Conservation (phyloP, 2,888 invertebrate species). For the Cremastinae sp. region DNA sequence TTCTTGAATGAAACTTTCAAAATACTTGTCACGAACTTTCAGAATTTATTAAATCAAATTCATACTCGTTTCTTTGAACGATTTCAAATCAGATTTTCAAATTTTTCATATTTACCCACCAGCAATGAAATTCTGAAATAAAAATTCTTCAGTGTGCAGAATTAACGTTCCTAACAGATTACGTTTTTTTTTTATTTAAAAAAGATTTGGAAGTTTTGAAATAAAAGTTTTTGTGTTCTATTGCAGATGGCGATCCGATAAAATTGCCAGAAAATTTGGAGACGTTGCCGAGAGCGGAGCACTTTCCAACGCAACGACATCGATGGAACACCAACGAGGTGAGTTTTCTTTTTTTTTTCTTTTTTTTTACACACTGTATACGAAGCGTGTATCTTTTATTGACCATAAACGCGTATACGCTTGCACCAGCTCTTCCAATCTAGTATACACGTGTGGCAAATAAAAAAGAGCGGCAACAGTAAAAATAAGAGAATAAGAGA, state of each 20-base stretch:
- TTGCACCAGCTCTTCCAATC: conserved; percentile 47
- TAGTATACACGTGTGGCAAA: conserved; percentile 60
- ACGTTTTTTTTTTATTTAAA: no score
- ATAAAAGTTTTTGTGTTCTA: conserved; percentile 44
- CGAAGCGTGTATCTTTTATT: conserved; percentile 56
- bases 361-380: conserved; percentile 15
- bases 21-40: conserved; percentile 19
- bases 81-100: no score
- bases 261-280: conserved; percentile 97
- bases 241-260: conserved; percentile 93
- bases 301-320: conserved; percentile 96
- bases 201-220: background rate
- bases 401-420: conserved; percentile 60
- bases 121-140: no score
- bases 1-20: conserved; percentile 28
- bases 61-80: background rate
- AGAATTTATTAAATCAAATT: conserved; percentile 17
- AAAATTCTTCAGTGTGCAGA: no score
- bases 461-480: conserved; percentile 24
- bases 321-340: conserved; percentile 99
- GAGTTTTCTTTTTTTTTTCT: conserved; percentile 73
- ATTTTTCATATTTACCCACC: no score
- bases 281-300: conserved; percentile 95
- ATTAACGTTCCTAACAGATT: no score
- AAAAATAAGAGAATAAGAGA: conserved; percentile 23